These are phyloP conservation scores for Eilema sororculum DNA, from an alignment of 2,888 invertebrate species.

Conservation along the genomic window DNA sequence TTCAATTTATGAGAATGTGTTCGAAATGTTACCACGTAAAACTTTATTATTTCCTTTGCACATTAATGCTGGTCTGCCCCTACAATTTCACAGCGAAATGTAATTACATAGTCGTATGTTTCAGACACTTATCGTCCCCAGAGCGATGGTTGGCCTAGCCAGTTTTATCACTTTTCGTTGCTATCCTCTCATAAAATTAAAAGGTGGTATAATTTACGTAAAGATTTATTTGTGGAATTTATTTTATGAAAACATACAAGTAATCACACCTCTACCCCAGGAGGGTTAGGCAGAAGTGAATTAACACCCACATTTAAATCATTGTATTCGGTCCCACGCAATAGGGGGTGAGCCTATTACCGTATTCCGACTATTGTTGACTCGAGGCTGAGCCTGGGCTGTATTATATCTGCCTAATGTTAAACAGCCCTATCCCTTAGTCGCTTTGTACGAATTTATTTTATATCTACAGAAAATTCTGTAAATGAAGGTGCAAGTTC, in stretches of 20 bases:
- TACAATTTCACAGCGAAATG: slow-evolving; percentile 53
- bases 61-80: slow-evolving; percentile 35
- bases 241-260: too few relatives aligned
- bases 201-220: neutral
- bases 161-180: slow-evolving; percentile 29
- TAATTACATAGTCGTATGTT: slow-evolving; percentile 50
- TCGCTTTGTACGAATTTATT: too few relatives aligned
- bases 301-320: too few relatives aligned
- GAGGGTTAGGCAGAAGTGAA: too few relatives aligned
- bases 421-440: too few relatives aligned
- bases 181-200: slow-evolving; percentile 12
- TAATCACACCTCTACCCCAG: too few relatives aligned
- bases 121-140: slow-evolving; percentile 35
- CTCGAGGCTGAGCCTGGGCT: too few relatives aligned
- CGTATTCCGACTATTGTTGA: too few relatives aligned
- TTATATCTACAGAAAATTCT: neutral
- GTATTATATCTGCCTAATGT: too few relatives aligned
- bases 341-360: too few relatives aligned
- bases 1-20: slow-evolving; percentile 52
- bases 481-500: neutral
- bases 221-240: neutral
- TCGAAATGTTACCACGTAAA: slow-evolving; percentile 43
- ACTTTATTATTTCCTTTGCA: slow-evolving; percentile 51
- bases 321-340: too few relatives aligned
- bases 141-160: slow-evolving; percentile 18